phyloP scores from a whole-genome alignment of 2,888 invertebrate genomes.

The Spatulosminthurus flaviceps region DNA sequence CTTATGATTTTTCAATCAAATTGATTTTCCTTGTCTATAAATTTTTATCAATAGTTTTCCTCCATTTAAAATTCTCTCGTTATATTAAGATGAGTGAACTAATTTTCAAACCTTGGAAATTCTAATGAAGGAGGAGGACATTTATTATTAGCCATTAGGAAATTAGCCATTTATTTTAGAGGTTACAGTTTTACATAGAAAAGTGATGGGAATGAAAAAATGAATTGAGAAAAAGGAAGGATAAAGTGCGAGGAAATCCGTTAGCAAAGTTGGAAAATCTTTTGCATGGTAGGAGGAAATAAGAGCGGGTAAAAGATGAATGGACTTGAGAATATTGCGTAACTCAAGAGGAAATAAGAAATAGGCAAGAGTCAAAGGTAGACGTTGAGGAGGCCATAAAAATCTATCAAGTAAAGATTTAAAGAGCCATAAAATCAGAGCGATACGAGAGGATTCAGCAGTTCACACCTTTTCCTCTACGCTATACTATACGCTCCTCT shows the following conservation, averaged over 20 bases:
- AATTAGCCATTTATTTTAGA: no score
- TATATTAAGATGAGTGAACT: no score
- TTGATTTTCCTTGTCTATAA: no score
- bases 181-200: conserved; percentile 27
- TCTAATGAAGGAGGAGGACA: no score
- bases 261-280: background rate
- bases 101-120: no score
- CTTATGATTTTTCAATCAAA: no score
- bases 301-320: conserved; percentile 38
- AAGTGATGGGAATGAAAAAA: background rate
- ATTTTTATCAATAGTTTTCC: no score
- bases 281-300: background rate
- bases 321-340: conserved; percentile 34
- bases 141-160: no score
- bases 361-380: conserved; percentile 51
- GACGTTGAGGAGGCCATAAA: conserved; percentile 51
- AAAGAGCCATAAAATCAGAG: conserved; percentile 55
- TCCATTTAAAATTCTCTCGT: no score
- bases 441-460: conserved; percentile 13
- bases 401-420: conserved; percentile 55
- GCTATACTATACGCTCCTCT: background rate
- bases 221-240: background rate
- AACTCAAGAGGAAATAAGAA: conserved; percentile 38
- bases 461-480: background rate
- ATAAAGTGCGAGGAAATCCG: conserved; percentile 12